A percentile compares a stretch with the other conserved stretches of the same genome.
phyloP scores from a whole-genome alignment of 2,888 invertebrate genomes.

The Nomada goodeniana region DNA sequence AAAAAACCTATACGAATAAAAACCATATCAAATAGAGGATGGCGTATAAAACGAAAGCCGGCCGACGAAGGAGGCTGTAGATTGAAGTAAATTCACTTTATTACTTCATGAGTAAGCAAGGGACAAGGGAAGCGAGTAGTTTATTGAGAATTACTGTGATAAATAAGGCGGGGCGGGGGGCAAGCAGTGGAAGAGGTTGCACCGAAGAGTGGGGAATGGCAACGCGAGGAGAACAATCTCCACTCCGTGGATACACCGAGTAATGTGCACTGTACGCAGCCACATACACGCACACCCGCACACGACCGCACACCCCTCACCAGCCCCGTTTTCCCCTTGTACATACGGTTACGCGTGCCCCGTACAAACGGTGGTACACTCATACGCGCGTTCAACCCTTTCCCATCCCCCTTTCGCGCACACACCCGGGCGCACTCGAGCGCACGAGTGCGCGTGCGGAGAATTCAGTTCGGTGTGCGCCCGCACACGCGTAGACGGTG shows the following conservation, averaged over 20 bases:
- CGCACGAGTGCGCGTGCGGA: constrained; percentile 46
- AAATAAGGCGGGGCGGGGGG: constrained; percentile 80
- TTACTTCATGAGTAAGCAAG: constrained; percentile 73
- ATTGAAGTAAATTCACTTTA: constrained; percentile 77
- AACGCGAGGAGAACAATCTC: constrained; percentile 48
- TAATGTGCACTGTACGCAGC: constrained; percentile 51
- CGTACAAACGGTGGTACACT: constrained; percentile 14
- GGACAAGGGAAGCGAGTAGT: constrained; percentile 76
- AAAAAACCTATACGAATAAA: background rate
- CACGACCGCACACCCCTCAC: background rate
- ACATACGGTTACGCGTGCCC: constrained; percentile 36
- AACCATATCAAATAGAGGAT: background rate
- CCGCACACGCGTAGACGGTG: background rate
- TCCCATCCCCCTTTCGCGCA: background rate
- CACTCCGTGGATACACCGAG: constrained; percentile 39
- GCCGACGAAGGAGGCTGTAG: constrained; percentile 46
- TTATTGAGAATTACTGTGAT: constrained; percentile 81
- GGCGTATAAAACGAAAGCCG: constrained; percentile 16
- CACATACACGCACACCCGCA: constrained; percentile 24
- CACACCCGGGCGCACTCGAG: constrained; percentile 22
- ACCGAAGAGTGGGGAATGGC: constrained; percentile 42
- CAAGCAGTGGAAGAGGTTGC: constrained; percentile 57
- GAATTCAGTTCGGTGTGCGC: constrained; percentile 47
- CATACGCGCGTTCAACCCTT: background rate
- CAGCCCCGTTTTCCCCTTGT: background rate